Base-by-base conservation (phyloP, 2,113 vertebrate genomes). In the Gymnobelideus leadbeateri region DNA sequence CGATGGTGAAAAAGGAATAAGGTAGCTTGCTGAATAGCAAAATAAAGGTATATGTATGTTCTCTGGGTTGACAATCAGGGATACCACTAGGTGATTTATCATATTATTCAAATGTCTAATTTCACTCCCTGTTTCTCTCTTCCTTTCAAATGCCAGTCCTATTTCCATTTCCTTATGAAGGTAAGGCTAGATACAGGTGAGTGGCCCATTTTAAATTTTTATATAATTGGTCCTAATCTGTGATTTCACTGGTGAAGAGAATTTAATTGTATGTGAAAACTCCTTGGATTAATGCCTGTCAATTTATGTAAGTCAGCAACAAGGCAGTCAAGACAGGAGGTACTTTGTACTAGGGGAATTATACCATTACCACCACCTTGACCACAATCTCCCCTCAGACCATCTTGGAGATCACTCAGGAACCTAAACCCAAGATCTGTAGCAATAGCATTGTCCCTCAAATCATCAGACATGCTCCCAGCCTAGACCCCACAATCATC, bases 11-110 rank as follows among this genome's bases (percentile, higher is more conserved):
- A 89, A 68, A 91, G 91, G 89, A 52, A 91, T 51, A 90, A 95
- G 89, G 77, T 43, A 50, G 91, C 43, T 89, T 0, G 1, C 91
- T 95, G 93, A 61, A 51, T 91, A 94, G 51, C 89, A 93, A 94
- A 90, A 96, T 96, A 89, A 91, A 96, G 94, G 94, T 84, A 6
- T 11, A 5, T 54, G 8, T 54, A 90, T 54, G 89, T 96, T 95
- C 89, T 96, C 92, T 94, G 53, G 53, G 14, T 61, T 91, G 51
- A 91, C 77, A 53, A 84, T 91, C 91, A 92, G 91, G 55, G 46
- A 89, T 0, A 24, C 54, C 52, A 57, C 51, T 90, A 89, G 92
- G 92, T 77, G 24, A 46, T 54, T 93, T 93, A 54, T 28, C 4
- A 12, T 31, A 43, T 2, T 68, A 0, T 52, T 93, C 12, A 57